A percentile compares a stretch with the other conserved stretches of the same genome.
phyloP scores from a whole-genome alignment of 2,113 vertebrate species.

The Hiodon alosoides region DNA sequence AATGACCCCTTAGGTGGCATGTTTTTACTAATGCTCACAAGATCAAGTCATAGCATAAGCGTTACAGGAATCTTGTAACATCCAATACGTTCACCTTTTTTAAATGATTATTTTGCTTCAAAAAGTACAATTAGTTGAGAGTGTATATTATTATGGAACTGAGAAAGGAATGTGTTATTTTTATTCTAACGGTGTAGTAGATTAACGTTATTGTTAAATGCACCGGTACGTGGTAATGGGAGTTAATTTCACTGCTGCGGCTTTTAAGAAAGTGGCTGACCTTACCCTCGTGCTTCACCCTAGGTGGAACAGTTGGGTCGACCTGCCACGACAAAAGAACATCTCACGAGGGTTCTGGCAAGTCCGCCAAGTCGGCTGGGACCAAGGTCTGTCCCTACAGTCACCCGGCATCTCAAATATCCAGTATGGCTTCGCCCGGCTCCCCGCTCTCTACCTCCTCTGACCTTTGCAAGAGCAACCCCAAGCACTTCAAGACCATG shows the following conservation, averaged over 20 bases:
- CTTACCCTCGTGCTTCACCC: background rate
- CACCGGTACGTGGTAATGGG: background rate
- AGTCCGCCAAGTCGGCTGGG: constrained; percentile 61
- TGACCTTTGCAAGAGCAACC: constrained; percentile 82
- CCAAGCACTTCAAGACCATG: constrained; percentile 91
- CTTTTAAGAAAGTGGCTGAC: background rate
- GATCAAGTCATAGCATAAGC: too few species aligned
- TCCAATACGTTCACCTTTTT: too few species aligned
- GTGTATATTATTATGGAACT: too few species aligned
- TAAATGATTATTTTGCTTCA: too few species aligned
- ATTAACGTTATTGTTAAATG: background rate
- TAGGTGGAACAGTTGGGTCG: constrained; percentile 55
- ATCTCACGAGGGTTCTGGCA: constrained; percentile 65
- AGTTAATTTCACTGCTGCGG: background rate
- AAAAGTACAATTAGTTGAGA: too few species aligned
- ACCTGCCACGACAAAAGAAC: constrained; percentile 64
- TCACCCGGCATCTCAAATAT: constrained; percentile 66
- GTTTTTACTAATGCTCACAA: too few species aligned
- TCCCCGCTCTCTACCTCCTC: constrained; percentile 82
- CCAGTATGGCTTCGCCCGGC: constrained; percentile 62
- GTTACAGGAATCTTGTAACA: too few species aligned
- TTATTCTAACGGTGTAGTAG: too few species aligned
- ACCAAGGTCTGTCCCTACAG: constrained; percentile 83
- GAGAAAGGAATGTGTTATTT: too few species aligned
- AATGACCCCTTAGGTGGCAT: too few species aligned